Percentiles rank a stretch among this genome's conserved stretches.
These are phyloP conservation scores for Centruroides sculpturatus DNA, from an alignment of 1,140 invertebrate species.

Conservation along the genomic window DNA sequence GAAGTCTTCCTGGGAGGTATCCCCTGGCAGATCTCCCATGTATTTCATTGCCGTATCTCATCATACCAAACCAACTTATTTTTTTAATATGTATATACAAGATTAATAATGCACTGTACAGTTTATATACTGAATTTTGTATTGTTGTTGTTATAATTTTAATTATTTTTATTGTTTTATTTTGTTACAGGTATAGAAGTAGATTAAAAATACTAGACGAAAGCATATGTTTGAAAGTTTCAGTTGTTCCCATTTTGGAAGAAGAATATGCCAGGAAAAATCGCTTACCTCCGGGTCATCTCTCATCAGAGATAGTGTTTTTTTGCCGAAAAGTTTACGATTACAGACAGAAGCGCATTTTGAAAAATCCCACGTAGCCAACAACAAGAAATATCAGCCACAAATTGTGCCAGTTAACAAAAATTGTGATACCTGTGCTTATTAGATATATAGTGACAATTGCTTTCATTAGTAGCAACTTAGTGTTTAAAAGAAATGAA, in stretches of 20 bases:
- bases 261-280: conserved; percentile 35
- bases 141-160: not conserved
- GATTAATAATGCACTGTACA: no score
- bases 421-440: no score
- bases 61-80: no score
- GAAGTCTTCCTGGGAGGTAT: not conserved
- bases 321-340: conserved; percentile 90
- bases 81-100: no score
- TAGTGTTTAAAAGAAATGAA: no score
- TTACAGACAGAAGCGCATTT: conserved; percentile 53
- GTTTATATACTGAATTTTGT: no score
- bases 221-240: conserved; percentile 36
- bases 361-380: conserved; percentile 12
- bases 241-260: conserved; percentile 40
- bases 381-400: not conserved
- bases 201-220: conserved; percentile 43
- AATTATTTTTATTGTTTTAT: conserved; percentile 1
- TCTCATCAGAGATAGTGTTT: conserved; percentile 73
- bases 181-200: conserved; percentile 42
- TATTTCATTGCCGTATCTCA: no score
- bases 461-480: no score
- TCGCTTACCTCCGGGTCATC: conserved; percentile 51
- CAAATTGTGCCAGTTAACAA: no score
- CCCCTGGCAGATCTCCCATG: not conserved
- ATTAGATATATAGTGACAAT: no score